These are phyloP conservation scores for Drosophila suboccidentalis DNA, from an alignment of 2,888 invertebrate genomes.

Conservation along the genomic window DNA sequence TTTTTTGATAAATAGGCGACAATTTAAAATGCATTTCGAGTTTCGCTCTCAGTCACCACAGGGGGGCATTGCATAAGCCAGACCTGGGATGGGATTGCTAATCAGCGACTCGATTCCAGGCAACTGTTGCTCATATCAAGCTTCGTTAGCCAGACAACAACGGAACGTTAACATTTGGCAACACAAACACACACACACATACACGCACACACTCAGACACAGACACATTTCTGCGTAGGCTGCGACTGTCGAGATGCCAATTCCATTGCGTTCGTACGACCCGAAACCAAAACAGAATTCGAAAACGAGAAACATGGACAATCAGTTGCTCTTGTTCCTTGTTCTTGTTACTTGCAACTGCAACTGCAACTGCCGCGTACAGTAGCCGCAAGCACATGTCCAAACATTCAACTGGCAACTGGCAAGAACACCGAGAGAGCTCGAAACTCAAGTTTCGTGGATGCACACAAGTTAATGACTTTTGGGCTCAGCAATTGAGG, in stretches of 20 bases:
- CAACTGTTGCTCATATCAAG: conserved; percentile 42
- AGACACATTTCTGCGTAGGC: conserved; percentile 52
- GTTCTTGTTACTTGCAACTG: conserved; percentile 14
- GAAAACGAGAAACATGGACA: conserved; percentile 25
- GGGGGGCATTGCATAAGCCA: conserved; percentile 40
- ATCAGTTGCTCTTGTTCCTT: conserved; percentile 32
- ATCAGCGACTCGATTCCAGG: conserved; percentile 28
- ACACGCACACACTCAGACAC: neutral
- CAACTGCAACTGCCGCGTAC: conserved; percentile 36
- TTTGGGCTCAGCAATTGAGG: conserved; percentile 25
- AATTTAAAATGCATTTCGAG: conserved; percentile 38
- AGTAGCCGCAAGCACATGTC: conserved; percentile 74
- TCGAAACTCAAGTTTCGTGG: conserved; percentile 30
- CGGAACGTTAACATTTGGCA: conserved; percentile 7
- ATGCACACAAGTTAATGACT: conserved; percentile 68
- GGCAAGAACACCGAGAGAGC: conserved; percentile 25
- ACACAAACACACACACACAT: neutral
- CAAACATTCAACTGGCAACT: conserved; percentile 44
- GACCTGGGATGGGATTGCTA: conserved; percentile 4
- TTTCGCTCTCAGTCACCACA: conserved; percentile 1
- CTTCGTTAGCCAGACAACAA: conserved; percentile 43
- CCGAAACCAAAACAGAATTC: conserved; percentile 15
- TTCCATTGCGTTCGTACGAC: conserved; percentile 13
- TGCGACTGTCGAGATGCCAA: conserved; percentile 22
- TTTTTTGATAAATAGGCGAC: conserved; percentile 50